Percentiles rank a stretch among this genome's conserved stretches.
phyloP scores from a whole-genome alignment of 2,888 invertebrate genomes.

The Phragmatobia fuliginosa region DNA sequence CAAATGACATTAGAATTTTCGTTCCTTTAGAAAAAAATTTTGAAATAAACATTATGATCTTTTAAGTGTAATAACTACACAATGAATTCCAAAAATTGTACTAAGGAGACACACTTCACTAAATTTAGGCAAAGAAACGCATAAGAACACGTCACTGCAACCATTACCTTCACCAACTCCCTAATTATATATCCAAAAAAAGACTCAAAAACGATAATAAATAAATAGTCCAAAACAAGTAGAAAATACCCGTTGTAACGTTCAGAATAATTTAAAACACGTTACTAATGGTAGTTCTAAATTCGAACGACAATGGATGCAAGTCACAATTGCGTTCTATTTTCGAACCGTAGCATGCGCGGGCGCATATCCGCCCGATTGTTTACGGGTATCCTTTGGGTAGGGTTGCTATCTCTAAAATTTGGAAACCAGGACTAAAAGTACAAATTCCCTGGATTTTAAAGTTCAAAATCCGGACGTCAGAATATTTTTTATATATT shows the following conservation, averaged over 20 bases:
- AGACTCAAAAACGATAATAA: constrained; percentile 10
- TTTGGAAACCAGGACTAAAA: too few species aligned
- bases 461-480: too few species aligned
- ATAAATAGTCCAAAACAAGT: constrained; percentile 42
- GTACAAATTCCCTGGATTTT: too few species aligned
- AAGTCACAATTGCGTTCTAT: constrained; percentile 68
- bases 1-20: too few species aligned
- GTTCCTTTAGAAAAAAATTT: too few species aligned
- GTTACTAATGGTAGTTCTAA: constrained; percentile 66
- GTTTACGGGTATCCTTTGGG: constrained; percentile 46
- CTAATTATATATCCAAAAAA: constrained; percentile 10
- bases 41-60: too few species aligned
- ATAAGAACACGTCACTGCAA: background rate
- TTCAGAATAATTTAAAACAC: constrained; percentile 49
- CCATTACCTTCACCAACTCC: background rate
- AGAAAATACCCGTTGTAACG: constrained; percentile 34
- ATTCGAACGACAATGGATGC: constrained; percentile 68
- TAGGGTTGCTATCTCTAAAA: too few species aligned
- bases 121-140: constrained; percentile 1
- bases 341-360: constrained; percentile 61
- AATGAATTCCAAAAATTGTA: background rate
- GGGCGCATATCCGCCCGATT: constrained; percentile 64
- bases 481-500: too few species aligned
- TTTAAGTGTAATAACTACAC: background rate
- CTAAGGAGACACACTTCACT: background rate